phyloP scores from a whole-genome alignment of 2,797 vertebrate genomes.

The Protosalanx chinensis region DNA sequence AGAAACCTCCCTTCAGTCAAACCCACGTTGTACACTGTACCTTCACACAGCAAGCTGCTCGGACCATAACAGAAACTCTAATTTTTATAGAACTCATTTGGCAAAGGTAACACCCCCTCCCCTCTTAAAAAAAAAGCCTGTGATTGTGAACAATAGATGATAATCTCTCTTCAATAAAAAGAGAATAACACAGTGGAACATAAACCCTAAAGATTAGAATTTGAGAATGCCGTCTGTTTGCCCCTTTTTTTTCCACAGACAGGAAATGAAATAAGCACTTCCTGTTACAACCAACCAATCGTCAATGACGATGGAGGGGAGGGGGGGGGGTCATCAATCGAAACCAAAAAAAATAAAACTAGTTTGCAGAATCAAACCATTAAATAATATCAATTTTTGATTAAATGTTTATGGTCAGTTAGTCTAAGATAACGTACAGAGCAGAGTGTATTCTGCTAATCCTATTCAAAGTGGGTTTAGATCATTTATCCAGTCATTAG shows the following conservation, averaged over 20 bases:
- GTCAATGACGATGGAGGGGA: slow-evolving; percentile 31
- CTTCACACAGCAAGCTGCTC: slow-evolving; percentile 19
- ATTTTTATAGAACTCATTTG: slow-evolving; percentile 56
- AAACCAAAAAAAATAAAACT: slow-evolving; percentile 54
- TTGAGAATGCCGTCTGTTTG: slow-evolving; percentile 37
- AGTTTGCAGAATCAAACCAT: slow-evolving; percentile 84
- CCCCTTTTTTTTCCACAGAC: slow-evolving; percentile 25
- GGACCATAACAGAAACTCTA: slow-evolving; percentile 33
- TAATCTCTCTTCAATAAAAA: slow-evolving; percentile 42
- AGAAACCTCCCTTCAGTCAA: slow-evolving; percentile 22
- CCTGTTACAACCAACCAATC: slow-evolving; percentile 43
- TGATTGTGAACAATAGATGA: slow-evolving; percentile 25
- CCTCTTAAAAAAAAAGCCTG: slow-evolving; percentile 24
- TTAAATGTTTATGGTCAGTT: slow-evolving; percentile 63
- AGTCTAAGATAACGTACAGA: slow-evolving; percentile 55
- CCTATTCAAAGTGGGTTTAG: slow-evolving; percentile 51
- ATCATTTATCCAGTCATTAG: slow-evolving; percentile 46
- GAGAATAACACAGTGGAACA: slow-evolving; percentile 28
- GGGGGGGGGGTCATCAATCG: slow-evolving; percentile 17
- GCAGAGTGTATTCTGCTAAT: slow-evolving; percentile 33
- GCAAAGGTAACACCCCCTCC: slow-evolving; percentile 51
- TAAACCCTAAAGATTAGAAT: slow-evolving; percentile 9
- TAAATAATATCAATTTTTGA: slow-evolving; percentile 66
- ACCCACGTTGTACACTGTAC: slow-evolving; percentile 3
- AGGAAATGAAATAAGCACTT: slow-evolving; percentile 21